Conservation (phyloP, 2,113 vertebrate genomes). For the Scatophagus argus region DNA sequence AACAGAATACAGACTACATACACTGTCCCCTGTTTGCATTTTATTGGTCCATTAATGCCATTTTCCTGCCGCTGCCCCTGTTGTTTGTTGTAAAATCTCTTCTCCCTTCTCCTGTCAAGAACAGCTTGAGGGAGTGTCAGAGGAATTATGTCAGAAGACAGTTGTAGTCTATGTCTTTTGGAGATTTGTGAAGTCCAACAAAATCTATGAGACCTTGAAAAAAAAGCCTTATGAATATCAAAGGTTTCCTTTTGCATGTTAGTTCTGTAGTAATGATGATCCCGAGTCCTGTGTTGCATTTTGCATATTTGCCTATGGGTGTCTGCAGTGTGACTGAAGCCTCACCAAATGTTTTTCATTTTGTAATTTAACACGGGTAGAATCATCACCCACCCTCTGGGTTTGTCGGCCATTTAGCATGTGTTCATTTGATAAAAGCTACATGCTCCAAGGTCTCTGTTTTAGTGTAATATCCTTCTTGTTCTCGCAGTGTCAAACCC, state of each 20-base stretch:
- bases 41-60: slow-evolving; percentile 69
- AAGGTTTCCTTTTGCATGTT: slow-evolving; percentile 33
- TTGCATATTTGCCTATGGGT: slow-evolving; percentile 38
- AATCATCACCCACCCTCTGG: slow-evolving; percentile 15
- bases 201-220: slow-evolving; percentile 21
- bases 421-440: slow-evolving; percentile 37
- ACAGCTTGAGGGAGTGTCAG: slow-evolving; percentile 45
- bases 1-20: slow-evolving; percentile 51
- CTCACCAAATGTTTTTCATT: slow-evolving; percentile 46
- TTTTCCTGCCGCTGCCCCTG: slow-evolving; percentile 44
- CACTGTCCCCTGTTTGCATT: slow-evolving; percentile 43
- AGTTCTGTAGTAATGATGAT: slow-evolving; percentile 40
- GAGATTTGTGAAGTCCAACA: slow-evolving; percentile 44
- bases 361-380: slow-evolving; percentile 35
- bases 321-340: slow-evolving; percentile 33
- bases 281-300: slow-evolving; percentile 40
- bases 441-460: slow-evolving; percentile 16
- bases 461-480: background rate
- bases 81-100: slow-evolving; percentile 22
- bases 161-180: slow-evolving; percentile 23
- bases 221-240: slow-evolving; percentile 33
- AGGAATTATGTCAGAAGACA: slow-evolving; percentile 58
- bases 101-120: slow-evolving; percentile 22
- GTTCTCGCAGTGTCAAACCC: background rate
- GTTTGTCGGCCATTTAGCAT: slow-evolving; percentile 29